Evolutionary conservation across 2,888 invertebrate genomes (phyloP).

Genomic region (Pelosia muscerda): DNA sequence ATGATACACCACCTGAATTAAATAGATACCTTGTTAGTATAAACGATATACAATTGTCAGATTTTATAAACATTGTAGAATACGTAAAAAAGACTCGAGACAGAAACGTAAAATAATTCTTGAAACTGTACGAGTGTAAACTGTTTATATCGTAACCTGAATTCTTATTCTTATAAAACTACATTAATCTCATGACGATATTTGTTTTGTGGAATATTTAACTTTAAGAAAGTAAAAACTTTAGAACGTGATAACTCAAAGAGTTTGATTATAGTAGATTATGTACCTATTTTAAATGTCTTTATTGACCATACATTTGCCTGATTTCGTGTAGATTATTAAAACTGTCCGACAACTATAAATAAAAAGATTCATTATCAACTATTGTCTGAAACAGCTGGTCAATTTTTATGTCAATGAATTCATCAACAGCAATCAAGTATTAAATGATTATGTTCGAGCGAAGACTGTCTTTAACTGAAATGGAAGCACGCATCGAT

Average conservation of each 20-base stretch:
- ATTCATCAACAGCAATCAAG: constrained; percentile 66
- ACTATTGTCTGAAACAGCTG: constrained; percentile 57
- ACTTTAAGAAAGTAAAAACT: neutral
- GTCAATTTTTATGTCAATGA: constrained; percentile 67
- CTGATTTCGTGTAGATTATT: neutral
- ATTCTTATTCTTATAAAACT: constrained; percentile 15
- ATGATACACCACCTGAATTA: neutral
- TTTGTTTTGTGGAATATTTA: neutral
- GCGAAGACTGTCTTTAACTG: constrained; percentile 42
- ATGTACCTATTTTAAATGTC: neutral
- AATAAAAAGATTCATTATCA: constrained; percentile 25
- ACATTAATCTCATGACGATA: constrained; percentile 11
- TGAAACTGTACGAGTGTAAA: constrained; percentile 3
- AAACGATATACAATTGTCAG: neutral
- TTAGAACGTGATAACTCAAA: neutral
- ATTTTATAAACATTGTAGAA: neutral
- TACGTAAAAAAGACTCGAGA: neutral
- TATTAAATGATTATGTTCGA: constrained; percentile 43
- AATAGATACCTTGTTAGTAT: neutral
- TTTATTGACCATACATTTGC: neutral
- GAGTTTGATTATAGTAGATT: neutral
- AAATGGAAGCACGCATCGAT: constrained; percentile 44
- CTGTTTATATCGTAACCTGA: constrained; percentile 24
- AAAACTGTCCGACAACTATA: neutral
- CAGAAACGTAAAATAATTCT: neutral